Base-by-base conservation (phyloP, 1,140 invertebrate species). In the Dolichoris vasculosae region DNA sequence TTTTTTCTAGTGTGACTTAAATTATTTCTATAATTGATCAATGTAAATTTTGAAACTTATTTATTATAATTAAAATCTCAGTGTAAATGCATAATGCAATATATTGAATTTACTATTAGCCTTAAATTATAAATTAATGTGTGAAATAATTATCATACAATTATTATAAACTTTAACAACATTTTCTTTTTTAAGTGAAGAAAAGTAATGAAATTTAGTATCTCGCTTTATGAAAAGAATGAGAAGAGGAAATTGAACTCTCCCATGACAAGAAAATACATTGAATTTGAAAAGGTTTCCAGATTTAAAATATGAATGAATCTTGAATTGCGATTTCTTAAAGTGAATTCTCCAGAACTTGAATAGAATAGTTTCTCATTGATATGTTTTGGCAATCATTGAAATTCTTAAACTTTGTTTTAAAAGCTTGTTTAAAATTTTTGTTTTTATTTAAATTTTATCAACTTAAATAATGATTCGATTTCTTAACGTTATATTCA, bases 251-350 rank as follows among this genome's bases (percentile, higher is more conserved):
- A 71, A 71, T 71, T 71, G 67, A 71, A 32, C 8, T 35, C 1
- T 71, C 67, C 20, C 35, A 4, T 71, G 67, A 40, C 67, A 71
- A 38, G 67, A 35, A 71, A 40, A 71, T 71, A 71, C 67, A 40
- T 71, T 40, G 67, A 71, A 40, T 71, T 23, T 71, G 35, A 40
- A 71, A 71, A 40, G 20, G 67, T 35, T 71, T 71, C 67, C 23
- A 40, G 8, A 71, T 71, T 20, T 40, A 40, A 71, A 71, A 71
- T 71, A 71, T 71, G 63, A 71, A 40, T 23, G 67, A 71, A 40
- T 32, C 20, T 71, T 40, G 38, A 40, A 71, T 40, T 40, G 38
- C 67, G 67, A 71, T 17, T 40, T 71, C 40, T 71, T 40, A 71
- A 71, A 71, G 35, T 71, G 32, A 40, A 71, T 40, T 71, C 35